These are phyloP conservation scores for Microcebus ravelobensis DNA, from an alignment of 2,113 vertebrate genomes.

Conservation along the genomic window DNA sequence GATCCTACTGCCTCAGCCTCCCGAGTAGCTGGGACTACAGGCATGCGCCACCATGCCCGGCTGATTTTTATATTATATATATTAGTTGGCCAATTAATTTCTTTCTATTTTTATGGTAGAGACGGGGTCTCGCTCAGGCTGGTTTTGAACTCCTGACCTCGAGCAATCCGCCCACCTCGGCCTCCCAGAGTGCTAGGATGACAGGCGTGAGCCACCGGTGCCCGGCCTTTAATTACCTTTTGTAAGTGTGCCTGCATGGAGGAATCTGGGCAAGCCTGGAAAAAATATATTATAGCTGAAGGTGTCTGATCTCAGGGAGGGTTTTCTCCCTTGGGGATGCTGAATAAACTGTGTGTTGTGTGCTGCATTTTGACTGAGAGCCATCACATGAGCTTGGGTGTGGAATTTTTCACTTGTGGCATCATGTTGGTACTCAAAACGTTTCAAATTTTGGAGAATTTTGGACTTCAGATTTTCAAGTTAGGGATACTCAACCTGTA, in stretches of 20 bases:
- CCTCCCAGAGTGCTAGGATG: too few relatives aligned
- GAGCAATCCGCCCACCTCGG: too few relatives aligned
- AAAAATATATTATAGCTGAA: not conserved
- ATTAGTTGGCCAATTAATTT: too few relatives aligned
- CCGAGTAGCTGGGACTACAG: too few relatives aligned
- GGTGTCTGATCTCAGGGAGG: not conserved
- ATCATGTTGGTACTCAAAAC: not conserved
- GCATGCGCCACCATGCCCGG: too few relatives aligned
- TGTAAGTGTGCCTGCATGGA: not conserved
- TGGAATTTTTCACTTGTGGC: not conserved
- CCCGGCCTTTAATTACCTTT: too few relatives aligned
- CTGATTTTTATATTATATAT: too few relatives aligned
- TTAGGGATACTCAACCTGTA: not conserved
- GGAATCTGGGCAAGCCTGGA: not conserved
- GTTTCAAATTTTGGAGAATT: not conserved
- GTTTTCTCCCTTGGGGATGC: not conserved
- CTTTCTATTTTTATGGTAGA: too few relatives aligned
- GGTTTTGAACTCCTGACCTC: too few relatives aligned
- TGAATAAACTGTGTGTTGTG: not conserved
- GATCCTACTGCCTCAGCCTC: too few relatives aligned
- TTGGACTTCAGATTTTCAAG: not conserved
- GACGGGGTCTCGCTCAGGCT: too few relatives aligned
- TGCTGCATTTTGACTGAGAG: not conserved
- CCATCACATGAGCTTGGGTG: not conserved
- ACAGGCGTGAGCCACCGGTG: too few relatives aligned